Base-by-base conservation (phyloP, 1,140 invertebrate genomes). In the Macrotrachela quadricornifera region DNA sequence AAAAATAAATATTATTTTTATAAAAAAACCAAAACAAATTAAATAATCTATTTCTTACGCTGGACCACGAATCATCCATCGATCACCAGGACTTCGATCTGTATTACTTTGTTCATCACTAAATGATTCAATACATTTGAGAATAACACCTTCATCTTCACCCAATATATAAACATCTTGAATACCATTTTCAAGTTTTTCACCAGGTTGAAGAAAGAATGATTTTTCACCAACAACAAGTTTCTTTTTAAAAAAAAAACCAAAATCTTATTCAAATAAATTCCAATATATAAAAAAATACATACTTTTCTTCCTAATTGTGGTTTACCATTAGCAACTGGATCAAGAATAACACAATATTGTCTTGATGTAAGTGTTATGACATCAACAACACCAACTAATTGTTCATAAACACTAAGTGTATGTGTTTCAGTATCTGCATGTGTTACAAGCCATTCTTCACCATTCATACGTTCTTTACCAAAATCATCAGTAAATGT, bases 11-110 rank as follows among this genome's bases (percentile, higher is more conserved):
- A 30, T 30, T 30, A 4, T 30, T 30, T 30, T 30, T 30, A 30
- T 30, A 30, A n/a, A n/a, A n/a, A n/a, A n/a, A n/a, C n/a, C n/a
- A n/a, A n/a, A n/a, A n/a, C 21, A 30, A 30, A 30, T 30, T 4
- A 30, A 30, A 8, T 4, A 4, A 4, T 30, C 21, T 30, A 30
- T 30, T 30, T 2, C 21, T 30, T 30, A 30, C 21, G 59, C 59
- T 10, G 73, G 72, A 17, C 73, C 73, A 15, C 66, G 57, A 49
- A 75, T 71, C 70, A 75, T 72, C 73, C 73, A 75, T 36, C 64
- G 58, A 50, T 75, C 73, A 42, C 73, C 73, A 37, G 73, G 70
- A 16, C 62, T 59, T 9, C 71, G 58, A 36, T 59, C 57, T 14
- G 61, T 49, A 10, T 54, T 30, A 56, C 10, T 17, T 18, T 21